Base-by-base conservation (phyloP, 1,140 invertebrate species). In the Thaumetopoea pityocampa region DNA sequence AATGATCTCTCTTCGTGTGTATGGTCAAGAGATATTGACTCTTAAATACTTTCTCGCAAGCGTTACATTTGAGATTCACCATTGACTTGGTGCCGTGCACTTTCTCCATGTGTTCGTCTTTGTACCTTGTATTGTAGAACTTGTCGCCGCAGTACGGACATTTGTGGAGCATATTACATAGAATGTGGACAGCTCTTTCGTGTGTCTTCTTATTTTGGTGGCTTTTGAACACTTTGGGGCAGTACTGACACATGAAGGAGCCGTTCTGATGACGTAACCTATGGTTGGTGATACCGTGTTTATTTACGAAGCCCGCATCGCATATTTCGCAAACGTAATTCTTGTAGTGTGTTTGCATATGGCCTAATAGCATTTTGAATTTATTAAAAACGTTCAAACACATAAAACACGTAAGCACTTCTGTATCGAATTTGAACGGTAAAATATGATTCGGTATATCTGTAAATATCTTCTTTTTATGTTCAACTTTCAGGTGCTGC, bases 301-400 rank as follows among this genome's bases (percentile, higher is more conserved):
- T 85, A 24, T 82, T 79, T 26, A 82, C 73, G 68, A 88, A 95
- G 0, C 89, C 90, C 64, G 94, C 92, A 18, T 87, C 87, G 64
- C 94, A 96, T 2, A 92, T 87, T 29, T 93, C 92, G 60, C 94
- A 96, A 30, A 92, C 88, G 63, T 92, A 94, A 4, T 69, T 79
- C n/a, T 71, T 63, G 12, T 81, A 78, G 46, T 87, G 85, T 0
- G 76, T 64, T 27, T 79, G 76, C 73, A 85, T 77, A 10, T 87
- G 86, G 36, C 78, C 71, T 0, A 78, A 16, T 0, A 82, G 19
- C 63, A 68, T 80, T 57, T 82, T 82, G 28, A 82, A 82, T 0
- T 74, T 79, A 17, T 78, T 76, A n/a, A n/a, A 27, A 64, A 82
- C 0, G 56, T 71, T 0, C 68, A 79, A 41, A 66, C 44, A 19